Evolutionary conservation across 2,797 vertebrate genomes (phyloP).

Genomic region (Phataginus tetradactyla): DNA sequence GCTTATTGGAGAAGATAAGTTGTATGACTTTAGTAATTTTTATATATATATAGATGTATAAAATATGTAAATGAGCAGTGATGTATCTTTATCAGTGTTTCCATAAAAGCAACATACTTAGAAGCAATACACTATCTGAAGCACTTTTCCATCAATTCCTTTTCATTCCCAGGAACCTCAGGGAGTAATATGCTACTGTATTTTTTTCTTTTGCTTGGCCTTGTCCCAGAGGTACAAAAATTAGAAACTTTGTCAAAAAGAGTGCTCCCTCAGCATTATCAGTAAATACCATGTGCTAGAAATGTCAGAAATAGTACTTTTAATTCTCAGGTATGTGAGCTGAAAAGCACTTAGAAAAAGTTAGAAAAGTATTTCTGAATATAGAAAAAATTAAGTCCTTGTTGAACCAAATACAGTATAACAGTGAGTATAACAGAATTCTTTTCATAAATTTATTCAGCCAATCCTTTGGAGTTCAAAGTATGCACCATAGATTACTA

Average conservation of each 20-base stretch:
- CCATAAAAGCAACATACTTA: neutral
- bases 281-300: slow-evolving; percentile 43
- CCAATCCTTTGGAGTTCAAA: neutral
- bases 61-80: neutral
- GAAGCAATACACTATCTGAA: neutral
- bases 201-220: slow-evolving; percentile 9
- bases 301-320: slow-evolving; percentile 41
- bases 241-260: slow-evolving; percentile 47
- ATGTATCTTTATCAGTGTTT: neutral
- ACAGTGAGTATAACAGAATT: neutral
- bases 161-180: neutral
- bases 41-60: neutral
- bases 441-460: neutral
- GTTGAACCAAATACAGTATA: neutral
- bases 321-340: slow-evolving; percentile 56
- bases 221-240: slow-evolving; percentile 46
- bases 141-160: neutral
- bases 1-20: neutral
- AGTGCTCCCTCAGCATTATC: slow-evolving; percentile 44
- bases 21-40: neutral
- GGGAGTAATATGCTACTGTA: neutral
- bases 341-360: slow-evolving; percentile 21
- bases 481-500: no score
- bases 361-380: neutral
- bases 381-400: neutral